A percentile compares a stretch with the other conserved stretches of the same genome.
These are phyloP conservation scores for Bambusicola thoracicus DNA, from an alignment of 2,113 vertebrate species.

Conservation along the genomic window DNA sequence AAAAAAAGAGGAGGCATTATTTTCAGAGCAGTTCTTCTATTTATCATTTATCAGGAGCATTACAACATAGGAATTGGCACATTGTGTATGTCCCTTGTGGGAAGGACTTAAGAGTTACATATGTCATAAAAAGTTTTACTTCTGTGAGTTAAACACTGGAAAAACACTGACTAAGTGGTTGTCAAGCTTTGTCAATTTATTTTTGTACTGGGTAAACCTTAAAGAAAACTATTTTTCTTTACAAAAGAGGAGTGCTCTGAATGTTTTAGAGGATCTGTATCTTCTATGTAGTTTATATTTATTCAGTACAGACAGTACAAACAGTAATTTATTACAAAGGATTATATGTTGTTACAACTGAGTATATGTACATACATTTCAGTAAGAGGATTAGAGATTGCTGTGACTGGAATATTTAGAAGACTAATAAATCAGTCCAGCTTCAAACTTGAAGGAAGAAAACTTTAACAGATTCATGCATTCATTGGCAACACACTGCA, in stretches of 20 bases:
- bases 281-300: neutral
- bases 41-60: neutral
- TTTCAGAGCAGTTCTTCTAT: neutral
- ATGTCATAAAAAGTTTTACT: neutral
- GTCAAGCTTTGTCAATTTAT: neutral
- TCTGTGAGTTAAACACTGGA: rapidly evolving
- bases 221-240: neutral
- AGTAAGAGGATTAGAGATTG: neutral
- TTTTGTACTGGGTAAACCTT: neutral
- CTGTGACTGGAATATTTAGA: neutral
- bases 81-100: neutral
- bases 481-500: neutral
- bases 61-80: neutral
- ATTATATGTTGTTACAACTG: neutral
- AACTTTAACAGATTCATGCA: neutral
- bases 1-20: neutral
- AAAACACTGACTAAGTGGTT: neutral
- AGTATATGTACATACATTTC: neutral
- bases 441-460: neutral
- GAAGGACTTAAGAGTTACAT: neutral
- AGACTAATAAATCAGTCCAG: neutral
- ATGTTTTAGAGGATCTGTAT: neutral
- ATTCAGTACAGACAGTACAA: neutral
- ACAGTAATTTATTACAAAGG: neutral
- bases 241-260: neutral